Conservation (phyloP, 2,113 vertebrate species). For the Malaclemys terrapin region DNA sequence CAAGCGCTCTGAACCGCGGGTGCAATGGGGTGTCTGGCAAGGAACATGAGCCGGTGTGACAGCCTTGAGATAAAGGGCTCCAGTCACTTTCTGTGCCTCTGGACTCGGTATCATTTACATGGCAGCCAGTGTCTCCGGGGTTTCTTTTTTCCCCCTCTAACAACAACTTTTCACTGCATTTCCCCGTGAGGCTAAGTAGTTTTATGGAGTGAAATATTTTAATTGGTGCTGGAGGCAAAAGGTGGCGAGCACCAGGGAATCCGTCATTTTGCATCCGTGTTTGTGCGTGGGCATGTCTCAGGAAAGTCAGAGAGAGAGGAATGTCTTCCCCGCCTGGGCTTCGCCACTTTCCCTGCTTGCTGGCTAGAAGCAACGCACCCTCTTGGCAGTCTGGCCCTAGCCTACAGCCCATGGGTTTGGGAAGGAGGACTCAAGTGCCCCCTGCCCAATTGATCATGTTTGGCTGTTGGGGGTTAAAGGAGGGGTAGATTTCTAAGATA, state of each 20-base stretch:
- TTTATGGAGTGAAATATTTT: slow-evolving; percentile 19
- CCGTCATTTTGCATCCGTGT: neutral
- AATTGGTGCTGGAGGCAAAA: slow-evolving; percentile 20
- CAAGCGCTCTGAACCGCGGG: neutral
- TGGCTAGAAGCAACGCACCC: neutral
- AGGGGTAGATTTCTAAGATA: neutral
- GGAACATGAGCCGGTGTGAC: neutral
- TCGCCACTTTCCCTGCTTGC: neutral
- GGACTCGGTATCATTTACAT: neutral
- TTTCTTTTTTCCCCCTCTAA: neutral
- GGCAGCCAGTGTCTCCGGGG: neutral
- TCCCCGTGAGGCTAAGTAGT: neutral
- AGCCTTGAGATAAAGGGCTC: neutral
- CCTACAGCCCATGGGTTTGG: neutral
- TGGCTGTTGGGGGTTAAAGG: neutral
- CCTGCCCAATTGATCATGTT: neutral
- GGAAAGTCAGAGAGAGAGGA: neutral
- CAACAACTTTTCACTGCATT: neutral
- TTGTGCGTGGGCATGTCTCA: neutral
- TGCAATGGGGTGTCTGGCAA: neutral
- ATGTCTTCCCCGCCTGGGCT: neutral
- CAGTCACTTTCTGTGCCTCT: neutral
- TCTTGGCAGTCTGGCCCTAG: neutral
- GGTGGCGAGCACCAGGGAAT: neutral
- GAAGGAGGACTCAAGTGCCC: neutral